Evolutionary conservation across 2,888 invertebrate species (phyloP).

Genomic region (Pollenia amentaria): DNA sequence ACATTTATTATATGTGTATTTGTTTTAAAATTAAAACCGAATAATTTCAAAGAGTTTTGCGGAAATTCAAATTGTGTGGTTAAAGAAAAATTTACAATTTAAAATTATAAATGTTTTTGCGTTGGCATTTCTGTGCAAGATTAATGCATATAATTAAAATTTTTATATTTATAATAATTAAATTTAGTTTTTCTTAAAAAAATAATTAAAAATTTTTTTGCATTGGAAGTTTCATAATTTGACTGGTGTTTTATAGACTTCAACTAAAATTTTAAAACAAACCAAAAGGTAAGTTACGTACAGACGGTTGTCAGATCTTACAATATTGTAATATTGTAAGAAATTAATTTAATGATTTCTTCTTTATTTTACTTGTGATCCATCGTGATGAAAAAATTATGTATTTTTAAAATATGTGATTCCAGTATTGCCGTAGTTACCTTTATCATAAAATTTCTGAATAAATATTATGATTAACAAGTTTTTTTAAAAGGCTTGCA

Average conservation of each 20-base stretch:
- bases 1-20: neutral
- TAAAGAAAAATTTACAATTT: slow-evolving; percentile 35
- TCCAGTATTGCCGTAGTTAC: too few species aligned
- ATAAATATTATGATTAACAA: too few species aligned
- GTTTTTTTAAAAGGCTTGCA: too few species aligned
- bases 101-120: neutral
- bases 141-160: slow-evolving; percentile 10
- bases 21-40: slow-evolving; percentile 15
- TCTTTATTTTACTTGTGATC: too few species aligned
- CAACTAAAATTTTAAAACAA: too few species aligned
- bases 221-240: neutral
- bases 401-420: too few species aligned
- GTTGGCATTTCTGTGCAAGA: slow-evolving; percentile 5
- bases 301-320: too few species aligned
- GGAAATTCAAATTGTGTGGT: slow-evolving; percentile 42
- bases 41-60: slow-evolving; percentile 22
- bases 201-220: neutral
- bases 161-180: neutral
- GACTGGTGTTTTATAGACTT: neutral
- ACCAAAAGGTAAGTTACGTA: too few species aligned
- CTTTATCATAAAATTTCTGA: too few species aligned
- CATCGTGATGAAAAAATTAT: too few species aligned
- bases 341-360: too few species aligned
- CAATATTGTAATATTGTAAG: too few species aligned
- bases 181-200: neutral